A percentile compares a stretch with the other conserved stretches of the same genome.
Evolutionary conservation across 2,113 vertebrate genomes (phyloP).

Genomic region (Pachycephala philippinensis): DNA sequence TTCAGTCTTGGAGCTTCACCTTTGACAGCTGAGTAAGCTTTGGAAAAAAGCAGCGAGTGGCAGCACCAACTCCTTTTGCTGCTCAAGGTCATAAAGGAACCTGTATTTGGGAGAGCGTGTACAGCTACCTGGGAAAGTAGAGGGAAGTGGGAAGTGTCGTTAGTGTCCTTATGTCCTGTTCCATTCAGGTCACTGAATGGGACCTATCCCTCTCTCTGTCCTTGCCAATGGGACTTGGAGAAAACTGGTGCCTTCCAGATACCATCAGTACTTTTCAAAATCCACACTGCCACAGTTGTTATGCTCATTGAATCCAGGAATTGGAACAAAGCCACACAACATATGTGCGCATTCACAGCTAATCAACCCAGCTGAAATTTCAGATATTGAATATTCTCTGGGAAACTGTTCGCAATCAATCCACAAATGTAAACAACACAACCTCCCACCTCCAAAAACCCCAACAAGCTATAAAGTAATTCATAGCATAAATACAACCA

Average conservation of each 20-base stretch:
- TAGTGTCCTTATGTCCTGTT: neutral
- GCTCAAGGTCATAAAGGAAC: neutral
- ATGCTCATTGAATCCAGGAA: neutral
- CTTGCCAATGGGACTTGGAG: neutral
- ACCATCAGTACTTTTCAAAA: neutral
- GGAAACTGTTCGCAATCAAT: slow-evolving; percentile 26
- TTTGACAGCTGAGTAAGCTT: neutral
- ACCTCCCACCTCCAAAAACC: neutral
- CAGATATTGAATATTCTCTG: slow-evolving; percentile 6
- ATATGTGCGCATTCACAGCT: slow-evolving; percentile 52
- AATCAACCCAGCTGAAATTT: slow-evolving; percentile 47
- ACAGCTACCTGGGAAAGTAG: neutral
- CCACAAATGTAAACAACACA: slow-evolving; percentile 43
- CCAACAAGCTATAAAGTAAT: neutral
- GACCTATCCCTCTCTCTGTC: neutral
- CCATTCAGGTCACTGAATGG: fast-evolving
- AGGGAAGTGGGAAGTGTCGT: neutral
- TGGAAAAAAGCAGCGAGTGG: neutral
- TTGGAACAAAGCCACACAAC: slow-evolving; percentile 44
- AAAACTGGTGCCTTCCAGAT: neutral
- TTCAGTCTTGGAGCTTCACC: neutral
- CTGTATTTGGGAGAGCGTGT: neutral
- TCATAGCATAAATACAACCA: neutral
- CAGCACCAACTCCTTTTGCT: neutral
- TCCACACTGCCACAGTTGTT: neutral